Evolutionary conservation across 2,888 invertebrate genomes (phyloP).

Genomic region (Hermodice carunculata): DNA sequence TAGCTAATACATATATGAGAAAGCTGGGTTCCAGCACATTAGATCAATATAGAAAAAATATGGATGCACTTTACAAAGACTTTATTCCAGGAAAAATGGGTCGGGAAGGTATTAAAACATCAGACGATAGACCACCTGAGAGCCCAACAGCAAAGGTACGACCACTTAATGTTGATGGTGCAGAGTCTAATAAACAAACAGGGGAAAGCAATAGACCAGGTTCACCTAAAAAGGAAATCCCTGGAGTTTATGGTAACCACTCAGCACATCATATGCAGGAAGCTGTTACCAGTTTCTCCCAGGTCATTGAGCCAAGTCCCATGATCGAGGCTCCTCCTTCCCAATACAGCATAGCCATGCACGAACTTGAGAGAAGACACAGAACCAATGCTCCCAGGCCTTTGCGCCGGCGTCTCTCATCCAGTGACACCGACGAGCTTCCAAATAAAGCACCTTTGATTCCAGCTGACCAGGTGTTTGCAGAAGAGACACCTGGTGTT

Average conservation of each 20-base stretch:
- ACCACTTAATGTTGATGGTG: background rate
- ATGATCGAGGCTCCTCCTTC: conserved; percentile 2
- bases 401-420: conserved; percentile 60
- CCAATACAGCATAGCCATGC: no score
- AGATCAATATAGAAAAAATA: conserved; percentile 61
- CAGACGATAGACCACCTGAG: background rate
- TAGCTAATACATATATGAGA: conserved; percentile 67
- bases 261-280: background rate
- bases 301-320: background rate
- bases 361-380: background rate
- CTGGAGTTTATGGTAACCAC: background rate
- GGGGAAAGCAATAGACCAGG: background rate
- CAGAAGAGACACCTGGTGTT: no score
- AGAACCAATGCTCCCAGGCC: conserved; percentile 59
- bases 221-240: background rate
- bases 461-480: no score
- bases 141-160: conserved; percentile 10
- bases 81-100: background rate
- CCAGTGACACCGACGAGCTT: conserved; percentile 59
- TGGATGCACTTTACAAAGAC: conserved; percentile 50
- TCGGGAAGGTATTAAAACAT: background rate
- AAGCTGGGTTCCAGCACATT: conserved; percentile 54
- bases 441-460: background rate
- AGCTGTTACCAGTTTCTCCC: background rate
- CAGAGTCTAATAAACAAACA: background rate